These are phyloP conservation scores for Drosophila elegans DNA, from an alignment of 1,140 invertebrate genomes.

Conservation along the genomic window DNA sequence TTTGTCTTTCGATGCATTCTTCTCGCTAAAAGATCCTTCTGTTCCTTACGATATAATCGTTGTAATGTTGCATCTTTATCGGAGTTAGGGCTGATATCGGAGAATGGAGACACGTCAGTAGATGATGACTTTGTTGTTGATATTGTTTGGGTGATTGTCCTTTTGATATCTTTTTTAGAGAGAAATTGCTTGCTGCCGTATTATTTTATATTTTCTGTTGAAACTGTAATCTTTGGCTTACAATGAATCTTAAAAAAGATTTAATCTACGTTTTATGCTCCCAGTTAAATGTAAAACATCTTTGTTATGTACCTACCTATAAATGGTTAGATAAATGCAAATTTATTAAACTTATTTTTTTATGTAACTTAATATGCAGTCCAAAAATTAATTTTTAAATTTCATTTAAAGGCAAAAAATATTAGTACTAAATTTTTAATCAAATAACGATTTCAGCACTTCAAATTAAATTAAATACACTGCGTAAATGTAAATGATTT, in stretches of 20 bases:
- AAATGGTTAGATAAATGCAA: no score
- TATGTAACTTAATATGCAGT: no score
- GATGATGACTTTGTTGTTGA: slow-evolving; percentile 56
- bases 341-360: no score
- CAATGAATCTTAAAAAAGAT: neutral
- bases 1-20: slow-evolving; percentile 15
- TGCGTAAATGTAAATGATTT: no score
- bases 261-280: no score
- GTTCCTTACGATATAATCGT: slow-evolving; percentile 54
- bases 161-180: slow-evolving; percentile 34
- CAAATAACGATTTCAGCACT: no score
- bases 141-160: slow-evolving; percentile 21
- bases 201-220: neutral
- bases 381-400: no score
- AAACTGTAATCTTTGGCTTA: neutral
- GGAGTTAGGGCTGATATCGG: slow-evolving; percentile 18
- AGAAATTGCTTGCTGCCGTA: slow-evolving; percentile 1
- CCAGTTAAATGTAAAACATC: no score
- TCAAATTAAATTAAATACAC: no score
- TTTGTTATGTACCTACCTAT: no score
- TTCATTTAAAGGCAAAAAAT: no score
- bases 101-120: slow-evolving; percentile 9
- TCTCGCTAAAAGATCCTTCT: slow-evolving; percentile 20
- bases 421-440: no score
- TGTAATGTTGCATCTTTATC: slow-evolving; percentile 75